Base-by-base conservation (phyloP, 2,113 vertebrate species). In the Hippocampus mohnikei region DNA sequence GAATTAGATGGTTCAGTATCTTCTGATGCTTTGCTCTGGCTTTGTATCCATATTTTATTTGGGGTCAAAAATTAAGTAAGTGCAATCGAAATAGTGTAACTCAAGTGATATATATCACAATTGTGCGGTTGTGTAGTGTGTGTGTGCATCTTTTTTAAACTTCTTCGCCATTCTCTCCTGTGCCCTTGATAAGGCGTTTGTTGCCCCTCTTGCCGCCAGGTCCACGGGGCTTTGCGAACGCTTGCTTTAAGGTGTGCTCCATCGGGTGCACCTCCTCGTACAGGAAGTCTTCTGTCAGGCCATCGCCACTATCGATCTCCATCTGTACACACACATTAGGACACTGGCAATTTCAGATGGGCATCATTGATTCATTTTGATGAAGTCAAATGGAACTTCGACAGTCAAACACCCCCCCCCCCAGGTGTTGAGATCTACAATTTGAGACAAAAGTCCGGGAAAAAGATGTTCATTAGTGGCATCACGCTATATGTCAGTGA, bases 221-320 rank as follows among this genome's bases (percentile, higher is more conserved):
- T 71, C 96, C 97, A n/a, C 93, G 94, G 80, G 97, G 97, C 91
- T 98, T 98, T 88, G 95, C 90, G 20, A 99, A 99, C 59, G 92
- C 95, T 92, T 97, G 96, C 87, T 95, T 97, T 85, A 96, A 93
- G 79, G 96, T 94, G 0, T 98, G 96, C 76, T 98, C 96, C 84
- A 97, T 98, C 18, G 97, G 97, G 82, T 99, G 96, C 42, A 99
- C 95, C 85, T 98, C 97, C 2, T 99, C 97, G 0, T 98, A 98
- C 69, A 99, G 92, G 86, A 98, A 97, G 71, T 98, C 95, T 0
- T 96, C 94, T 0, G 97, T 98, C 86, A 99, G 91, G 78, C 96
- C 94, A 0, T 95, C 93, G 0, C 97, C 97, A 0, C 94, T 94
- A 0, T 95, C 97, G 8, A 97, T 98, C 91, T 99, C 97, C 2